These are phyloP conservation scores for Tetheella fluctuosa DNA, from an alignment of 2,888 invertebrate genomes.

Conservation along the genomic window DNA sequence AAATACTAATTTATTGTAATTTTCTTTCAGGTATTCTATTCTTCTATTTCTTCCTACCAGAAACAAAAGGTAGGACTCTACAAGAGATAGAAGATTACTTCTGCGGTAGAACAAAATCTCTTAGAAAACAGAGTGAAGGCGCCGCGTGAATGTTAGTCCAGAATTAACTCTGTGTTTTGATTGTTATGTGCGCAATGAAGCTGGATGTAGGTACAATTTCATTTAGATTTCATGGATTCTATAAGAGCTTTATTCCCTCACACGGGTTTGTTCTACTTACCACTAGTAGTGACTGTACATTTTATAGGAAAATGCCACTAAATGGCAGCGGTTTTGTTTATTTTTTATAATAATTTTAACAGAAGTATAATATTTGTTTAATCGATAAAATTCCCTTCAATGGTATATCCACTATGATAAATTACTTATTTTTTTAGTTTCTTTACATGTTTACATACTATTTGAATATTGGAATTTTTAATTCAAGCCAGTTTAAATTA, in stretches of 20 bases:
- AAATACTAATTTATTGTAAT: no score
- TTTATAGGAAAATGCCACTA: neutral
- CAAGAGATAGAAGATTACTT: constrained; percentile 90
- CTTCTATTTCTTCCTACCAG: constrained; percentile 87
- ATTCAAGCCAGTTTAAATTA: no score
- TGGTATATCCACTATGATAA: no score
- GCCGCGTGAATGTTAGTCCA: constrained; percentile 42
- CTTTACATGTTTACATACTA: no score
- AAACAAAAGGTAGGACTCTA: constrained; percentile 87
- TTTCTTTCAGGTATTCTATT: constrained; percentile 81
- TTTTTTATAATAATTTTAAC: neutral
- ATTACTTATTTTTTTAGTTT: no score
- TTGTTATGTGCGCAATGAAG: neutral
- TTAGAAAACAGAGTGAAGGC: constrained; percentile 65
- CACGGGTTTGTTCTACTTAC: neutral
- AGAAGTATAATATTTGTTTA: no score
- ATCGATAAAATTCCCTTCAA: no score
- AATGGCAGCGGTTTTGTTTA: neutral
- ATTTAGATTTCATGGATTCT: neutral
- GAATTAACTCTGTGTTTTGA: neutral
- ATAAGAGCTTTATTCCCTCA: neutral
- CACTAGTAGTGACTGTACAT: neutral
- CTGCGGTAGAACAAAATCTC: constrained; percentile 83
- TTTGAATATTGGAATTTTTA: no score
- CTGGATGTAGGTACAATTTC: neutral